Percentiles rank a stretch among this genome's conserved stretches.
Evolutionary conservation across 2,888 invertebrate genomes (phyloP).

Genomic region (Augiades crinisus): DNA sequence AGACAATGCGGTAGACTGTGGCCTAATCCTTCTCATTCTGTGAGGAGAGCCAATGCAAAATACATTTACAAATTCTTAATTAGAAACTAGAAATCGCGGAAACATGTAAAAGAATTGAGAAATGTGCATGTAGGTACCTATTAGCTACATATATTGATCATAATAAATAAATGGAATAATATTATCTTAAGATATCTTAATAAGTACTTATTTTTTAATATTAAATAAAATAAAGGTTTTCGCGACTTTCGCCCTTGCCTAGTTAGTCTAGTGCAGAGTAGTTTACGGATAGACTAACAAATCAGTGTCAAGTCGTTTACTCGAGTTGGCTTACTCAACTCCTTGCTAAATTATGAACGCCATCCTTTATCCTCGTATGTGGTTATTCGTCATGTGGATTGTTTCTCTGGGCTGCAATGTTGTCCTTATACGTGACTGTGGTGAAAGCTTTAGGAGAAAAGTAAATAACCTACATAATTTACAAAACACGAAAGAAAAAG

Average conservation of each 20-base stretch:
- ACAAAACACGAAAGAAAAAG: neutral
- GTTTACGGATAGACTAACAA: neutral
- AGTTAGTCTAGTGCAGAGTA: neutral
- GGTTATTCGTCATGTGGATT: constrained; percentile 2
- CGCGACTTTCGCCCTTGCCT: neutral
- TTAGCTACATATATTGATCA: too few relatives aligned
- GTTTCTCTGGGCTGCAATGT: neutral
- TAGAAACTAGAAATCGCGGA: too few relatives aligned
- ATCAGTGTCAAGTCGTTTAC: neutral
- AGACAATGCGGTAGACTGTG: too few relatives aligned
- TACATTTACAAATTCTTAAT: too few relatives aligned
- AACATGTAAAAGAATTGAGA: too few relatives aligned
- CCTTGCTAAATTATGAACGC: neutral
- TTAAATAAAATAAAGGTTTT: too few relatives aligned
- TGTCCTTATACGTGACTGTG: neutral
- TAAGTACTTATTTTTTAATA: too few relatives aligned
- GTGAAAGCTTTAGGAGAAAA: neutral
- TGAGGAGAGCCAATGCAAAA: too few relatives aligned
- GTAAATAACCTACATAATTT: neutral
- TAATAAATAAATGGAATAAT: too few relatives aligned
- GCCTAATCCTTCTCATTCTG: too few relatives aligned
- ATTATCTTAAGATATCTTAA: too few relatives aligned
- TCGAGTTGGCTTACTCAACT: neutral
- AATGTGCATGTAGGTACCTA: too few relatives aligned
- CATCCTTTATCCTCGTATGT: neutral